These are phyloP conservation scores for Caenorhabditis japonica DNA, from an alignment of 2,888 invertebrate genomes.

Conservation along the genomic window DNA sequence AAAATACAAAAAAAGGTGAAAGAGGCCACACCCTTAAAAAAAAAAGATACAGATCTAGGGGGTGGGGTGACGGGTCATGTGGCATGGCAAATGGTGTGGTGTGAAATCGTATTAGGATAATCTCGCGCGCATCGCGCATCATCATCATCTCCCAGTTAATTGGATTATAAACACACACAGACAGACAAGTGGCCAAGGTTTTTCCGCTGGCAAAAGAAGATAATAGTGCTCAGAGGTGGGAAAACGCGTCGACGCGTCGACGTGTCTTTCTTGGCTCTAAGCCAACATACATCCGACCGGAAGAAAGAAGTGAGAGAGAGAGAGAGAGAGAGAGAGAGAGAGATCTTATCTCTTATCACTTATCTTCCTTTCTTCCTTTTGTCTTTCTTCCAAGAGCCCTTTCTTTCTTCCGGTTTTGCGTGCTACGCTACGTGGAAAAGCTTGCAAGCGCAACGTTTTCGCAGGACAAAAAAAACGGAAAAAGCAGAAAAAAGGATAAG, in stretches of 20 bases:
- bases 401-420: conserved; percentile 18
- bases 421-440: too few species aligned
- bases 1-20: too few species aligned
- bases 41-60: too few species aligned
- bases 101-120: conserved; percentile 44
- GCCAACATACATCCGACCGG: conserved; percentile 29
- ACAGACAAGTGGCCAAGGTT: neutral
- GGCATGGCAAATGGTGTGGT: too few species aligned
- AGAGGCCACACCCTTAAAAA: too few species aligned
- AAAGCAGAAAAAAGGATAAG: too few species aligned
- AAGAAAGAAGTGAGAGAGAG: conserved; percentile 5
- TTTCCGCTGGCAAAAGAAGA: neutral
- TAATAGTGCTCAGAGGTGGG: conserved; percentile 29
- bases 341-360: neutral
- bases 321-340: conserved; percentile 1
- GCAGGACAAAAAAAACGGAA: too few species aligned
- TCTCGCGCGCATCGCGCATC: too few species aligned
- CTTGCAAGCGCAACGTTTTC: too few species aligned
- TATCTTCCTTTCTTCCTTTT: conserved; percentile 33
- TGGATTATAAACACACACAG: too few species aligned
- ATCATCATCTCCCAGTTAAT: conserved; percentile 43
- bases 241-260: too few species aligned
- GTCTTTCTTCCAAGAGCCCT: neutral
- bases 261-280: conserved; percentile 19
- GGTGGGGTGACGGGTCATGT: too few species aligned